Percentiles rank a stretch among this genome's conserved stretches.
Evolutionary conservation across 2,113 vertebrate genomes (phyloP).

Genomic region (Protobothrops flavoviridis): DNA sequence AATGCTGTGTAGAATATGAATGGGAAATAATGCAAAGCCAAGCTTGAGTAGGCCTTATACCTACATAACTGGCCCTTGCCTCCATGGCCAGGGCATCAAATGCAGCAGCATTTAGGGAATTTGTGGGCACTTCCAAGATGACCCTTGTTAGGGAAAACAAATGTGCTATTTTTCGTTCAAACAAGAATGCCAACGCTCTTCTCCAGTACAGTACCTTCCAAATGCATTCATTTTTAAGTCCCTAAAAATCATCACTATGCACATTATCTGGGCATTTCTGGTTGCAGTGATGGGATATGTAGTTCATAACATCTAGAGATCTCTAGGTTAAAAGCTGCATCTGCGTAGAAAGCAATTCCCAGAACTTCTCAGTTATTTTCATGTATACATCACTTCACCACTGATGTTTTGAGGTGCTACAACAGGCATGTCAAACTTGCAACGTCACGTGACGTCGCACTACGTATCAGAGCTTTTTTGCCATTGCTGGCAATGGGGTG

Average conservation of each 20-base stretch:
- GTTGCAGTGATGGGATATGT: neutral
- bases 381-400: neutral
- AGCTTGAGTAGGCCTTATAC: neutral
- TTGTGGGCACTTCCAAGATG: neutral
- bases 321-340: neutral
- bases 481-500: too few relatives aligned
- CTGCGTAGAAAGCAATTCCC: neutral
- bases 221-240: neutral
- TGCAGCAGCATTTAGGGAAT: neutral
- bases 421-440: too few relatives aligned
- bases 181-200: neutral
- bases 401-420: neutral
- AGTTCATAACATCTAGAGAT: neutral
- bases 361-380: neutral
- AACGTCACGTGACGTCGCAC: too few relatives aligned
- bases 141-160: neutral
- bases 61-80: neutral
- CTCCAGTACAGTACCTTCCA: neutral
- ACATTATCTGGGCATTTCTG: neutral
- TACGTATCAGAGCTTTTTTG: too few relatives aligned
- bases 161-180: neutral
- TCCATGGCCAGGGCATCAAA: neutral
- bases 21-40: neutral
- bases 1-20: neutral
- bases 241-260: neutral